Conservation (phyloP, 2,888 invertebrate species). For the Agrenia bidenticulata region DNA sequence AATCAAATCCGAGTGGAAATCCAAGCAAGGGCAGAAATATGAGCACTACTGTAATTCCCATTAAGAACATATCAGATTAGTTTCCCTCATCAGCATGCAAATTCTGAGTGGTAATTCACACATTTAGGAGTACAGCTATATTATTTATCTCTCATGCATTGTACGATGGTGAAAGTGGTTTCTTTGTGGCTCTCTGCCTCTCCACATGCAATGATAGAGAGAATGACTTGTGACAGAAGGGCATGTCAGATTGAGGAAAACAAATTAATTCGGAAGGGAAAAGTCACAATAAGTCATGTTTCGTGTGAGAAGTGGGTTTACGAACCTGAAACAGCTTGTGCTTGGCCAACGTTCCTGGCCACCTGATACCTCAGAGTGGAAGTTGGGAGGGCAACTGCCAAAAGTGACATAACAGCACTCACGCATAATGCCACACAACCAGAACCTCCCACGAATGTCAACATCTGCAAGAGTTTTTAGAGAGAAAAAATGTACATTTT, state of each 20-base stretch:
- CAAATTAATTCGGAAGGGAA: too few relatives aligned
- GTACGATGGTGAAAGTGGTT: too few relatives aligned
- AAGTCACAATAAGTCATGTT: too few relatives aligned
- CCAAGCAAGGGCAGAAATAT: constrained; percentile 56
- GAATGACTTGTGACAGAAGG: too few relatives aligned
- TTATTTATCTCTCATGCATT: too few relatives aligned
- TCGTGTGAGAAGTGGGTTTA: too few relatives aligned
- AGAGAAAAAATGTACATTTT: background rate
- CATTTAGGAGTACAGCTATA: too few relatives aligned
- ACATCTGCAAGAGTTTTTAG: constrained; percentile 25
- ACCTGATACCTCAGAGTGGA: constrained; percentile 37
- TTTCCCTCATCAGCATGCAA: too few relatives aligned
- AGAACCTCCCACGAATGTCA: constrained; percentile 39
- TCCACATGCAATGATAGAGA: too few relatives aligned
- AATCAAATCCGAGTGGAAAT: constrained; percentile 58
- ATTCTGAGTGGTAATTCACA: too few relatives aligned
- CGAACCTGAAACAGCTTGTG: constrained; percentile 45
- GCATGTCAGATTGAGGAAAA: too few relatives aligned
- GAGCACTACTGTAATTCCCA: constrained; percentile 56
- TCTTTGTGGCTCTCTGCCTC: too few relatives aligned
- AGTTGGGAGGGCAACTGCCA: constrained; percentile 43
- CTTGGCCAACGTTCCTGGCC: constrained; percentile 43
- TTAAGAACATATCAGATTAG: constrained; percentile 11
- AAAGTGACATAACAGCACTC: constrained; percentile 39
- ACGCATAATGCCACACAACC: constrained; percentile 43